Percentiles rank a stretch among this genome's conserved stretches.
Conservation (phyloP, 2,797 vertebrate species). For the Malurus splendens region DNA sequence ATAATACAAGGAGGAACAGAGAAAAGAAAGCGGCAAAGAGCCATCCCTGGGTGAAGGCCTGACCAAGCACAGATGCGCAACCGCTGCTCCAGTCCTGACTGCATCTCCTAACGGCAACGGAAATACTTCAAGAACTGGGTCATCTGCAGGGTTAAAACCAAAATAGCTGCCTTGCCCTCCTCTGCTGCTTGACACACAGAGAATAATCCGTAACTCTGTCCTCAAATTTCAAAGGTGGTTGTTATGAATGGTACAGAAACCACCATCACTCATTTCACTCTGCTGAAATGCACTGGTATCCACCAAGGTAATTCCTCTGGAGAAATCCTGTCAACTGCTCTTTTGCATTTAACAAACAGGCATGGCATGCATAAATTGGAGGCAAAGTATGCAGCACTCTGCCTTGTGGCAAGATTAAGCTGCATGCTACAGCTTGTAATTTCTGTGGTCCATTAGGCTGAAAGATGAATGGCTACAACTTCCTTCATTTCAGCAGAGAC, state of each 20-base stretch:
- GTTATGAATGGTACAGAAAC: background rate
- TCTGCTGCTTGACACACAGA: background rate
- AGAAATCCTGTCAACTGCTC: conserved; percentile 34
- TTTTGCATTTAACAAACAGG: conserved; percentile 28
- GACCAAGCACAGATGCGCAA: background rate
- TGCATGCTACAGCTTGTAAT: conserved; percentile 48
- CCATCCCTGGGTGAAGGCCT: conserved; percentile 27
- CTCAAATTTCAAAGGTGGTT: conserved; percentile 10
- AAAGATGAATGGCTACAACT: conserved; percentile 36
- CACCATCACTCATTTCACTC: background rate
- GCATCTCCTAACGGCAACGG: background rate
- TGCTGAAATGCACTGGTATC: background rate
- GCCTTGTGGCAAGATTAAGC: conserved; percentile 52
- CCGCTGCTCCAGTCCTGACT: background rate
- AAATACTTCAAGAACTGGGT: conserved; percentile 24
- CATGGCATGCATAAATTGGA: conserved; percentile 49
- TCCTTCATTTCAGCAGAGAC: background rate
- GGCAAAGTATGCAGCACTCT: conserved; percentile 38
- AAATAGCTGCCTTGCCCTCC: background rate
- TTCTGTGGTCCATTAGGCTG: conserved; percentile 46
- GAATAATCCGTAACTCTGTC: background rate
- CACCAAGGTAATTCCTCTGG: background rate
- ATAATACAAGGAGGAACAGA: conserved; percentile 47
- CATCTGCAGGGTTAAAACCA: conserved; percentile 1
- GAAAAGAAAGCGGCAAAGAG: conserved; percentile 54